phyloP scores from a whole-genome alignment of 2,113 vertebrate genomes.

The Syrmaticus mikado region DNA sequence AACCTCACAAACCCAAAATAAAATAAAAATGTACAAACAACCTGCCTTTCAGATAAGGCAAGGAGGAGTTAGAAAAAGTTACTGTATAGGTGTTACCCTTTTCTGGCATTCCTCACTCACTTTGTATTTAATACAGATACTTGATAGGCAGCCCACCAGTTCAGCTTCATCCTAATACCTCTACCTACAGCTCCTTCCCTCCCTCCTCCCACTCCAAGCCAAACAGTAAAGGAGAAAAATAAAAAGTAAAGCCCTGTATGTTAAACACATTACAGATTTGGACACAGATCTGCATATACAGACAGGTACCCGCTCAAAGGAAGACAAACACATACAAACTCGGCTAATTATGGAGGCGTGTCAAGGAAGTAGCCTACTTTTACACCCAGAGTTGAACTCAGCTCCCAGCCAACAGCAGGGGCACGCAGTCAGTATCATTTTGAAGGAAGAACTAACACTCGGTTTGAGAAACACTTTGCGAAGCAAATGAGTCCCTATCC shows the following conservation, averaged over 20 bases:
- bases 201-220: not conserved
- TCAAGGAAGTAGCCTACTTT: conserved; percentile 39
- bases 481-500: not conserved
- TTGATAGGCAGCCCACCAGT: not conserved
- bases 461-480: not conserved
- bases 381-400: not conserved
- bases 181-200: fast-evolving
- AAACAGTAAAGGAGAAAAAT: not conserved
- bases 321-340: not conserved
- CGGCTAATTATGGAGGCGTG: conserved; percentile 18
- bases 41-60: not conserved
- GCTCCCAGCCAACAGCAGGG: not conserved
- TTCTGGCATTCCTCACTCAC: not conserved
- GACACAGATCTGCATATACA: not conserved
- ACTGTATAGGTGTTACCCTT: not conserved
- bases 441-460: not conserved
- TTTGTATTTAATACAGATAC: not conserved
- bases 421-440: not conserved
- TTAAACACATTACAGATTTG: not conserved
- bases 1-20: too few species aligned
- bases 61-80: not conserved
- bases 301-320: not conserved
- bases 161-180: not conserved
- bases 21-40: too few species aligned
- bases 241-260: not conserved